Evolutionary conservation across 2,113 vertebrate genomes (phyloP).

Genomic region (Manacus vitellinus): DNA sequence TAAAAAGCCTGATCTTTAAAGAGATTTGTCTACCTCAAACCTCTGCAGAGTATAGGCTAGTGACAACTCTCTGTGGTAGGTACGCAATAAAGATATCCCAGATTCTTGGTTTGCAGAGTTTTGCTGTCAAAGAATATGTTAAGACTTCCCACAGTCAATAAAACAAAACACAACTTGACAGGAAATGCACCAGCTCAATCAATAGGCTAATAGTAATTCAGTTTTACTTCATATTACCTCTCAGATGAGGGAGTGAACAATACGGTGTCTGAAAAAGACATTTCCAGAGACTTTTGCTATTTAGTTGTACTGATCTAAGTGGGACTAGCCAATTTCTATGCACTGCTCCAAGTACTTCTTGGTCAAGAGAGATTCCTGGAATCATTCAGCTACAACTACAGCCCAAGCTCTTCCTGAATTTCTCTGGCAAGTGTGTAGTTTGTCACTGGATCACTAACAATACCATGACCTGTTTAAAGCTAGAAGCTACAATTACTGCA

Average conservation of each 20-base stretch:
- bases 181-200: neutral
- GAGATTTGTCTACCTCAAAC: neutral
- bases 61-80: neutral
- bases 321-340: neutral
- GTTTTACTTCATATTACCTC: neutral
- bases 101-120: neutral
- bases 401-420: neutral
- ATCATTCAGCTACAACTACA: neutral
- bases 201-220: neutral
- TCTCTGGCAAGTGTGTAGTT: neutral
- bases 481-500: neutral
- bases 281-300: neutral
- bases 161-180: neutral
- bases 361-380: neutral
- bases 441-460: neutral
- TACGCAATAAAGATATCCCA: neutral
- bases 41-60: neutral
- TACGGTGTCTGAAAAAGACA: neutral
- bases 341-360: neutral
- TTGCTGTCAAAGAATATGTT: neutral
- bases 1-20: neutral
- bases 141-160: neutral
- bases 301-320: neutral
- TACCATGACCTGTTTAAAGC: neutral
- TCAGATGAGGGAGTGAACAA: neutral